Evolutionary conservation across 2,797 vertebrate genomes (phyloP).

Genomic region (Protonibea diacanthus): DNA sequence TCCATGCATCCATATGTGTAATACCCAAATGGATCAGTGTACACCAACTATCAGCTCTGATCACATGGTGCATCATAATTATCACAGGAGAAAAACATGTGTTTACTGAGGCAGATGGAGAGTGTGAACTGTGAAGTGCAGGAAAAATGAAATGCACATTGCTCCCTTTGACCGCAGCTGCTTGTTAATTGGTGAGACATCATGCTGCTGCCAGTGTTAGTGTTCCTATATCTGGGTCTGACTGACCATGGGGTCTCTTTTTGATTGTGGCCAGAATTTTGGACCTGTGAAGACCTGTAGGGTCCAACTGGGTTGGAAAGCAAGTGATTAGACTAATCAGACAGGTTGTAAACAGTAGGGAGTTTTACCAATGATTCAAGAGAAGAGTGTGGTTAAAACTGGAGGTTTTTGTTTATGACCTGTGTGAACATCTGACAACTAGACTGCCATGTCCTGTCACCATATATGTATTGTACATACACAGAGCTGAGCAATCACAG

Average conservation of each 20-base stretch:
- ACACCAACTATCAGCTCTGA: not conserved
- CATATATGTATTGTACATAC: not conserved
- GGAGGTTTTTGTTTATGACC: not conserved
- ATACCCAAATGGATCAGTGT: not conserved
- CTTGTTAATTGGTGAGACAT: conserved; percentile 32
- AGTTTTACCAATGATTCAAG: not conserved
- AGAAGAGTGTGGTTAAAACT: not conserved
- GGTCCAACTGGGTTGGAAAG: not conserved
- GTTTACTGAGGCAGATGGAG: conserved; percentile 17
- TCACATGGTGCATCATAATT: not conserved
- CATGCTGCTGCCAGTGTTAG: conserved; percentile 15
- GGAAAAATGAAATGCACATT: conserved; percentile 25
- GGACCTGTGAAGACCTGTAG: not conserved
- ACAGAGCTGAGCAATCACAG: not conserved
- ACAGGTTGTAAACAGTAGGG: not conserved
- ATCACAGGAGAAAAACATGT: conserved; percentile 9
- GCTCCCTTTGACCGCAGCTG: conserved; percentile 40
- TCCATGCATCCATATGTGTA: not conserved
- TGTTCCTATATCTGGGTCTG: not conserved
- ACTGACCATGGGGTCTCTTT: not conserved
- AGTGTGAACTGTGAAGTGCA: conserved; percentile 1
- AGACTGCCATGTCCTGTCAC: not conserved
- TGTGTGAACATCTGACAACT: not conserved
- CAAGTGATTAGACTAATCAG: not conserved
- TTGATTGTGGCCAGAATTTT: not conserved